phyloP scores from a whole-genome alignment of 2,797 vertebrate genomes.

The Bradypus variegatus region DNA sequence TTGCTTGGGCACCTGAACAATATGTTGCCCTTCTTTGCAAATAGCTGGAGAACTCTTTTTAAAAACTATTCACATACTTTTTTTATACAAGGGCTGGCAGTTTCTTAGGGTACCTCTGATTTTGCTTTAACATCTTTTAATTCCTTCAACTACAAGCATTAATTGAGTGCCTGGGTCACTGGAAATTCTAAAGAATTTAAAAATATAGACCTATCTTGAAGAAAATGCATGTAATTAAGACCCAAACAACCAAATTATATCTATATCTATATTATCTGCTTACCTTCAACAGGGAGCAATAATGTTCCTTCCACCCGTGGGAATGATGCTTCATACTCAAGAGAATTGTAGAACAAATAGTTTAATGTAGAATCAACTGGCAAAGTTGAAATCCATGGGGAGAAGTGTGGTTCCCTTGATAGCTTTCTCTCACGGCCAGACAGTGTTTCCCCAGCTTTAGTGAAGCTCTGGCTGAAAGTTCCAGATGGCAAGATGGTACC shows the following conservation, averaged over 20 bases:
- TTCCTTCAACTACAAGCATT: neutral
- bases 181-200: neutral
- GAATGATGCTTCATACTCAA: conserved; percentile 76
- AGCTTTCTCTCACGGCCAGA: neutral
- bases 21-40: neutral
- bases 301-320: conserved; percentile 75
- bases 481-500: conserved; percentile 83
- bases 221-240: neutral
- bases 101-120: neutral
- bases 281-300: conserved; percentile 74
- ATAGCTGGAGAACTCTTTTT: neutral
- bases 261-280: conserved; percentile 1
- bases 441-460: neutral
- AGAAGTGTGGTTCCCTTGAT: neutral
- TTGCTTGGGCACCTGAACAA: neutral
- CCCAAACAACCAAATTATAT: no score
- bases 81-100: neutral
- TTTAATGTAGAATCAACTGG: conserved; percentile 77
- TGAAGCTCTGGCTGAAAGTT: conserved; percentile 67
- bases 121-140: neutral
- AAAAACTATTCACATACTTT: neutral
- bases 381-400: conserved; percentile 67
- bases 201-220: neutral
- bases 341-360: conserved; percentile 79
- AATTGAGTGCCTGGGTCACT: neutral